These are phyloP conservation scores for Mormyrops attenuatus DNA, from an alignment of 2,797 vertebrate genomes.

Conservation along the genomic window DNA sequence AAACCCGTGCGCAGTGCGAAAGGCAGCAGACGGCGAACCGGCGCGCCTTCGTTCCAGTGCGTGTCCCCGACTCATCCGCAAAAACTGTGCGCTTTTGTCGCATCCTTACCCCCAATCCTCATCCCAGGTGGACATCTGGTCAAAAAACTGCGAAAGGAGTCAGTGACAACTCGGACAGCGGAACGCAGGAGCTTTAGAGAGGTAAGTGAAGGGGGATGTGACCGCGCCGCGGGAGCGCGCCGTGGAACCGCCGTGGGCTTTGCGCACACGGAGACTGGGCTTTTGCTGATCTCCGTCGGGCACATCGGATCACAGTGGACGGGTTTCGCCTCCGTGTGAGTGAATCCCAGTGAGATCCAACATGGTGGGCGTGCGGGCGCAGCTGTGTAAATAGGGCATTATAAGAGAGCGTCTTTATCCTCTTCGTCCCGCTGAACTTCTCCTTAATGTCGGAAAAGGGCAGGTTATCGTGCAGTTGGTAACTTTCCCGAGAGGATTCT, in stretches of 20 bases:
- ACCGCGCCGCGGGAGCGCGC: not conserved
- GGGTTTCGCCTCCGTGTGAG: slow-evolving; percentile 27
- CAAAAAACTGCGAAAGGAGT: slow-evolving; percentile 22
- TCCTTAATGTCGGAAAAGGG: not conserved
- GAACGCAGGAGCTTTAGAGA: not conserved
- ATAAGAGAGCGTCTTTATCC: slow-evolving; percentile 21
- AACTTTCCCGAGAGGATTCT: not conserved
- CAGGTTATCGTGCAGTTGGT: not conserved
- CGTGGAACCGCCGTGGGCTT: not conserved
- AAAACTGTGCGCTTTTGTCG: slow-evolving; percentile 10
- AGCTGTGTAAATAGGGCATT: slow-evolving; percentile 31
- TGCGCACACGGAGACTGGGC: slow-evolving; percentile 27
- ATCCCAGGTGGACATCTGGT: slow-evolving; percentile 30
- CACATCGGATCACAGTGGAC: slow-evolving; percentile 21
- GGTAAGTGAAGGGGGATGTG: slow-evolving; percentile 4
- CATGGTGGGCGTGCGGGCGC: slow-evolving; percentile 36
- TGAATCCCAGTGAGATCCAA: slow-evolving; percentile 22
- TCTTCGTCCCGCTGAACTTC: not conserved
- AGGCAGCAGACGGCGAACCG: slow-evolving; percentile 22
- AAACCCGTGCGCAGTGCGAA: slow-evolving; percentile 27
- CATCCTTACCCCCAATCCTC: slow-evolving; percentile 10
- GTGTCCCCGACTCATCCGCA: slow-evolving; percentile 10
- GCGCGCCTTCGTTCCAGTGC: slow-evolving; percentile 2
- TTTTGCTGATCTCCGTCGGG: slow-evolving; percentile 16
- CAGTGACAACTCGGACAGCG: slow-evolving; percentile 16